Conservation (phyloP, 2,797 vertebrate genomes). For the Malurus splendens region DNA sequence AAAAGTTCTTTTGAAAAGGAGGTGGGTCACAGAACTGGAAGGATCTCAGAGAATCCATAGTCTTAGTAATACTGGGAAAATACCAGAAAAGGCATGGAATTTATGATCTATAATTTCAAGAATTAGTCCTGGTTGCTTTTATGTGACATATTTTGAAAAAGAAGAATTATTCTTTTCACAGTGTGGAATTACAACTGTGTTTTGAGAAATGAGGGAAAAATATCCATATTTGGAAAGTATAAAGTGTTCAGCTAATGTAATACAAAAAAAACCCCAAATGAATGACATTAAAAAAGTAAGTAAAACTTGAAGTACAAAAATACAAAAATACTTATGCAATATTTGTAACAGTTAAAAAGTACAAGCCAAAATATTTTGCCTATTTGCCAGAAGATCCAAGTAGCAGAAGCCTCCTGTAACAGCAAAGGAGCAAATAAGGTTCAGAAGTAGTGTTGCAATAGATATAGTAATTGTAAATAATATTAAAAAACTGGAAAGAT, state of each 20-base stretch:
- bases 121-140: not conserved
- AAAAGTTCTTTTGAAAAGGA: constrained; percentile 9
- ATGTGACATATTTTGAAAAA: not conserved
- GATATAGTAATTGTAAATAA: not conserved
- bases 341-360: not conserved
- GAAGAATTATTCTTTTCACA: not conserved
- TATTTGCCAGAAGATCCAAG: not conserved
- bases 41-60: not conserved
- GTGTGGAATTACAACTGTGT: not conserved
- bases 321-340: not conserved
- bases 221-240: not conserved
- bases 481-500: not conserved
- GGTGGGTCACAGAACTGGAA: constrained; percentile 5
- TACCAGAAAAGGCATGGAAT: not conserved
- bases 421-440: not conserved
- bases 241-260: not conserved
- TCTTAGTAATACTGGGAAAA: not conserved
- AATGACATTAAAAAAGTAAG: not conserved
- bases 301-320: not conserved
- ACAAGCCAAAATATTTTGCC: not conserved
- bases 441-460: not conserved
- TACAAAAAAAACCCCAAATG: not conserved
- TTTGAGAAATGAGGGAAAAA: not conserved
- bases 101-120: not conserved
- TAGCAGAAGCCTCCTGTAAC: not conserved